Percentiles rank a stretch among this genome's conserved stretches.
Evolutionary conservation across 2,888 invertebrate species (phyloP).

Genomic region (Periphyllus acericola): DNA sequence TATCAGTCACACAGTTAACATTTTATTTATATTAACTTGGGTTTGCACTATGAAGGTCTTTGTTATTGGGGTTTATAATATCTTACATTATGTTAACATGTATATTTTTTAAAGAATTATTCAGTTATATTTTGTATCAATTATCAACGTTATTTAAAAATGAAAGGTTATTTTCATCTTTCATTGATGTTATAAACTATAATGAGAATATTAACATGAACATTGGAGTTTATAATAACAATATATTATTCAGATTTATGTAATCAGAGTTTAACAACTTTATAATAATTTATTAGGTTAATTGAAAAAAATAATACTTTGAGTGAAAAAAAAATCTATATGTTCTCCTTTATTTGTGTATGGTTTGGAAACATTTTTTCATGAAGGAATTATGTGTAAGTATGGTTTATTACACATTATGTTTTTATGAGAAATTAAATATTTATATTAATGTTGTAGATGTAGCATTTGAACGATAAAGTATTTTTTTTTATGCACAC

Average conservation of each 20-base stretch:
- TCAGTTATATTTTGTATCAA: background rate
- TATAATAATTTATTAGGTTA: too few relatives aligned
- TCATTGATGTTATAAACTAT: background rate
- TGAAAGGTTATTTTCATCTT: background rate
- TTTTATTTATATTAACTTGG: constrained; percentile 16
- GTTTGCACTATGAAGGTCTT: constrained; percentile 44
- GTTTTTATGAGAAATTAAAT: background rate
- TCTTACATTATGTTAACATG: constrained; percentile 32
- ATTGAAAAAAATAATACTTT: too few relatives aligned
- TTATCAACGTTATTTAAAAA: background rate
- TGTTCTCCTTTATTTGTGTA: background rate
- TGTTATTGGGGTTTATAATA: constrained; percentile 29
- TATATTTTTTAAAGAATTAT: background rate
- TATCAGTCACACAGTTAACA: constrained; percentile 30
- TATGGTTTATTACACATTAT: background rate
- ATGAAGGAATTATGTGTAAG: background rate
- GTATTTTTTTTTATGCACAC: background rate
- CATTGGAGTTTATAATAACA: background rate
- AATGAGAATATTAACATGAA: background rate
- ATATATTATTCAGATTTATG: too few relatives aligned
- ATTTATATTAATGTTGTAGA: background rate
- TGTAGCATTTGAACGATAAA: background rate
- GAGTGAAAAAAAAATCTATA: too few relatives aligned
- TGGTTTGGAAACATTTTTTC: background rate
- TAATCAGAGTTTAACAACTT: background rate